Evolutionary conservation across 2,888 invertebrate species (phyloP).

Genomic region (Malacosoma neustria): DNA sequence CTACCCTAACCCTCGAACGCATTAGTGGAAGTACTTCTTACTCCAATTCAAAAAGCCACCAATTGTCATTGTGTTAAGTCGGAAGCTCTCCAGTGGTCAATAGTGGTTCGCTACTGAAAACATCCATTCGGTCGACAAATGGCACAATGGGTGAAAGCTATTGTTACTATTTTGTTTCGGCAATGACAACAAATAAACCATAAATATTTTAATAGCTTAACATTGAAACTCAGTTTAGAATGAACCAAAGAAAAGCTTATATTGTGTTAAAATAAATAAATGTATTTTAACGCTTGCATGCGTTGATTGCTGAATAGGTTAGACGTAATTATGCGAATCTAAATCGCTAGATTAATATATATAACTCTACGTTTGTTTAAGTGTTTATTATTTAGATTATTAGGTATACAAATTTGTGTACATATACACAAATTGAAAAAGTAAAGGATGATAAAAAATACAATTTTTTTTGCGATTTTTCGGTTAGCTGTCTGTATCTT

Average conservation of each 20-base stretch:
- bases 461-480: too few relatives aligned
- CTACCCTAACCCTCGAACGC: background rate
- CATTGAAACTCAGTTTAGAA: slow-evolving; percentile 11
- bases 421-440: too few relatives aligned
- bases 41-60: slow-evolving; percentile 2
- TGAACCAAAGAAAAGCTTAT: too few relatives aligned
- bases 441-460: too few relatives aligned
- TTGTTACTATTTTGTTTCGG: slow-evolving; percentile 61
- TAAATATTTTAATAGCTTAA: slow-evolving; percentile 65
- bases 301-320: too few relatives aligned
- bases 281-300: slow-evolving; percentile 39
- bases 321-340: too few relatives aligned
- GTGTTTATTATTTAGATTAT: too few relatives aligned
- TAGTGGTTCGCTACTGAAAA: slow-evolving; percentile 27
- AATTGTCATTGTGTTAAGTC: slow-evolving; percentile 20
- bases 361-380: too few relatives aligned
- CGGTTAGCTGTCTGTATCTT: too few relatives aligned
- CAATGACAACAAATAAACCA: slow-evolving; percentile 56
- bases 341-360: too few relatives aligned
- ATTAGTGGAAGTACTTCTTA: background rate
- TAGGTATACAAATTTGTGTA: too few relatives aligned
- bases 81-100: slow-evolving; percentile 59
- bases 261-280: too few relatives aligned
- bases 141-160: slow-evolving; percentile 38
- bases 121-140: slow-evolving; percentile 16